These are phyloP conservation scores for Synanthedon tipuliformis DNA, from an alignment of 2,888 invertebrate genomes.

Conservation along the genomic window DNA sequence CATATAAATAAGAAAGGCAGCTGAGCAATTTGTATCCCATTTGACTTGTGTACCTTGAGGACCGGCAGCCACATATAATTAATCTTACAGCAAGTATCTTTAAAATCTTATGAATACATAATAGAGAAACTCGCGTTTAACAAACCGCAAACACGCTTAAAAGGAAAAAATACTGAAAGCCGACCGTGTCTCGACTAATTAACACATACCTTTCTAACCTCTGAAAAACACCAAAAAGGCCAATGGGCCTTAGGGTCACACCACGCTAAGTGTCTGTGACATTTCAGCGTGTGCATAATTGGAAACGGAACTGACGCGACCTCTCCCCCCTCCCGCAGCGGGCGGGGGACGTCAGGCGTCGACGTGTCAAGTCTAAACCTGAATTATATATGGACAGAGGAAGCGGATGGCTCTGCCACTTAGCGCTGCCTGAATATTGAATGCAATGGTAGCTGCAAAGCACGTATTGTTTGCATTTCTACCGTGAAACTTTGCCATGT, in stretches of 20 bases:
- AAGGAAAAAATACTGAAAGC: not conserved
- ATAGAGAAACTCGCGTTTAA: too few species aligned
- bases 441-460: slow-evolving; percentile 32
- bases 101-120: too few species aligned
- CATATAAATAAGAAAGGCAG: too few species aligned
- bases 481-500: not conserved
- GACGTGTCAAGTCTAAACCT: slow-evolving; percentile 62
- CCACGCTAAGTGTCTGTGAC: slow-evolving; percentile 52
- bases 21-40: too few species aligned
- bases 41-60: too few species aligned
- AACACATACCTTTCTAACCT: slow-evolving; percentile 34
- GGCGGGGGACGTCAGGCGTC: slow-evolving; percentile 38
- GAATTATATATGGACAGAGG: slow-evolving; percentile 60
- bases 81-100: too few species aligned
- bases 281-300: slow-evolving; percentile 65
- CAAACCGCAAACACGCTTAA: too few species aligned
- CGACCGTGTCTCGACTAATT: slow-evolving; percentile 17
- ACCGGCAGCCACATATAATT: too few species aligned
- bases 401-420: slow-evolving; percentile 63
- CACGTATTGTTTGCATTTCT: slow-evolving; percentile 27
- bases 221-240: slow-evolving; percentile 48
- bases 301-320: slow-evolving; percentile 53
- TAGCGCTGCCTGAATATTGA: slow-evolving; percentile 58
- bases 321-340: slow-evolving; percentile 15
- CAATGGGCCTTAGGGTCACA: slow-evolving; percentile 67